Conservation (phyloP, 2,888 invertebrate genomes). For the Tiliacea citrago region DNA sequence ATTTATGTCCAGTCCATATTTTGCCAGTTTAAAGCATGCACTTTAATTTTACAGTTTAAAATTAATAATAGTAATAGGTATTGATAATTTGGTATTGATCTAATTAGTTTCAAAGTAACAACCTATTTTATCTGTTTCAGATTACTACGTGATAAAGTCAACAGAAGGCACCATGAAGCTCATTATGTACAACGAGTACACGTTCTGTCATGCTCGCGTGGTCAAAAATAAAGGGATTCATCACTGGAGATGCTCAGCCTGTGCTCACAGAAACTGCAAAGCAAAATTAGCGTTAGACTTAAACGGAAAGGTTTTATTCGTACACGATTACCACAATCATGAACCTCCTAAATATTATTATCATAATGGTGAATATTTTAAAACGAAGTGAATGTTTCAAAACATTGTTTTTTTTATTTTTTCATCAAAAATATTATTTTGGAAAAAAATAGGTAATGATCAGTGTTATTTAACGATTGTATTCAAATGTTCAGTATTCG, state of each 20-base stretch:
- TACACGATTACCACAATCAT: conserved; percentile 40
- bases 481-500: background rate
- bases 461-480: background rate
- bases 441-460: background rate
- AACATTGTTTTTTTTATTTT: background rate
- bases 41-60: background rate
- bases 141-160: conserved; percentile 32
- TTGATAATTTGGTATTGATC: background rate
- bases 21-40: background rate
- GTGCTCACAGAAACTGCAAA: conserved; percentile 48
- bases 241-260: conserved; percentile 49
- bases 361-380: conserved; percentile 43
- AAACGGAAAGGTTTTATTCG: conserved; percentile 17
- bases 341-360: conserved; percentile 40
- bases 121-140: conserved; percentile 17
- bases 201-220: conserved; percentile 33
- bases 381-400: conserved; percentile 37
- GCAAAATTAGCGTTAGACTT: conserved; percentile 38
- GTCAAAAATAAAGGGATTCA: conserved; percentile 34
- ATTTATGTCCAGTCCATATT: background rate
- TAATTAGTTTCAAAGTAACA: background rate
- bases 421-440: background rate
- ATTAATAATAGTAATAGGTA: background rate
- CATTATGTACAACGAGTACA: conserved; percentile 45
- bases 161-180: conserved; percentile 29